Percentiles rank a stretch among this genome's conserved stretches.
phyloP scores from a whole-genome alignment of 2,797 vertebrate genomes.

The Arctocebus calabarensis region DNA sequence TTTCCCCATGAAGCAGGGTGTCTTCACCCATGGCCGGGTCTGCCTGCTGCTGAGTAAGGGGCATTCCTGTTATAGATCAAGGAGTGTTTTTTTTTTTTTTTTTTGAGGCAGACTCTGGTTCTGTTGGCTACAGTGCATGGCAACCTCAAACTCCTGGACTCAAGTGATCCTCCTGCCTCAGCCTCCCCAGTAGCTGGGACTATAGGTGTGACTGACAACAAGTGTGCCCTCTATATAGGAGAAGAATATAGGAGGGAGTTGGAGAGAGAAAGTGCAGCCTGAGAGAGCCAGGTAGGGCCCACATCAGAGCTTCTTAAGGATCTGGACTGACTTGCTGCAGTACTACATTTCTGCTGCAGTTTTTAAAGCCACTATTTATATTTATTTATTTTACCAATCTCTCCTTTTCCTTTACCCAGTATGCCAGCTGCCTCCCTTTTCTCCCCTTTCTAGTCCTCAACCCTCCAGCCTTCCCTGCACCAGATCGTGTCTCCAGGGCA shows the following conservation, averaged over 20 bases:
- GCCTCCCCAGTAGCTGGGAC: no score
- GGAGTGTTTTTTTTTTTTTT: no score
- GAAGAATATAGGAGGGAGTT: not conserved
- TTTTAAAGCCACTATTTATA: not conserved
- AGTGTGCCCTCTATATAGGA: not conserved
- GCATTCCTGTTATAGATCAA: no score
- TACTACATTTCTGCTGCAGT: not conserved
- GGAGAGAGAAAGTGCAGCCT: not conserved
- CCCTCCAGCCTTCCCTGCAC: not conserved
- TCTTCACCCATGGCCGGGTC: no score
- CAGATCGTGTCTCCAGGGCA: not conserved
- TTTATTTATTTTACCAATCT: not conserved
- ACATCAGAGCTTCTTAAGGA: not conserved
- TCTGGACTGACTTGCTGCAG: not conserved
- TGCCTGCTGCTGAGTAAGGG: no score
- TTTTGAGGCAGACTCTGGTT: no score
- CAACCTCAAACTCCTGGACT: no score
- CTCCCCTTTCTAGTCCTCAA: not conserved
- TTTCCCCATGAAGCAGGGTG: no score
- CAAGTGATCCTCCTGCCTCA: no score
- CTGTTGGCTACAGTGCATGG: no score
- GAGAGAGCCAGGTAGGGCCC: not conserved
- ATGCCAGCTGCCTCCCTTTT: not conserved
- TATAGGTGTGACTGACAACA: not conserved
- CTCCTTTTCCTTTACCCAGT: not conserved